Base-by-base conservation (phyloP, 2,113 vertebrate genomes). In the Gavia stellata region DNA sequence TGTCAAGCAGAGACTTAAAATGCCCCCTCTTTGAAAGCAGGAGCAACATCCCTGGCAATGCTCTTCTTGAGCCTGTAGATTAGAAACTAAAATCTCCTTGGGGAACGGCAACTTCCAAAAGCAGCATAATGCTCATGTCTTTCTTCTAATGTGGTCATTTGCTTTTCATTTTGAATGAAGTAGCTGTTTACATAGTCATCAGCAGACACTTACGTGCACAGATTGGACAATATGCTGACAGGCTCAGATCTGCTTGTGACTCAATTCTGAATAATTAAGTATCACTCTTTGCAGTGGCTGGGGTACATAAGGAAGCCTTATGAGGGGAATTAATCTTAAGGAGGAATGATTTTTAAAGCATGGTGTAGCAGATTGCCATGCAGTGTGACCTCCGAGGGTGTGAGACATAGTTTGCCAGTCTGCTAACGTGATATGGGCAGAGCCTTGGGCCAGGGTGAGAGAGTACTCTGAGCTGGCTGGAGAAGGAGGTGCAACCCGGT, bases 371-470 rank as follows among this genome's bases (percentile, higher is more conserved):
- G 34, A 8, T n/a, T 50, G 65, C 79, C 23, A 0, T 14, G 42
- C 34, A 13, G 34, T 1, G 34, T 31, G 40, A 80, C 40, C 77
- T 55, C 25, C 1, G 17, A 74, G 81, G 62, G 7, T 9, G 40
- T 2, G 38, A n/a, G 55, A 33, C 2, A 0, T 1, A 2, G 31
- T 65, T 14, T 47, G 45, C 0, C 18, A 53, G 44, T 20, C 65
- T 36, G 42, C 47, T 28, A 5, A 28, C 0, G 6, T 1, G 25
- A 4, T 16, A 3, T 0, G 9, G 33, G 38, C 47, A 70, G 61
- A 75, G 61, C 61, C 33, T 42, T 17, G 66, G 66, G 3, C 13
- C 11, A 2, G 12, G 33, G 10, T 8, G 55, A 52, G 83, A 59
- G 70, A 78, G 40, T 18, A 1, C 31, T 26, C 31, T 2, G 42